Base-by-base conservation (phyloP, 1,140 invertebrate species). In the Drosophila lacteicornis region DNA sequence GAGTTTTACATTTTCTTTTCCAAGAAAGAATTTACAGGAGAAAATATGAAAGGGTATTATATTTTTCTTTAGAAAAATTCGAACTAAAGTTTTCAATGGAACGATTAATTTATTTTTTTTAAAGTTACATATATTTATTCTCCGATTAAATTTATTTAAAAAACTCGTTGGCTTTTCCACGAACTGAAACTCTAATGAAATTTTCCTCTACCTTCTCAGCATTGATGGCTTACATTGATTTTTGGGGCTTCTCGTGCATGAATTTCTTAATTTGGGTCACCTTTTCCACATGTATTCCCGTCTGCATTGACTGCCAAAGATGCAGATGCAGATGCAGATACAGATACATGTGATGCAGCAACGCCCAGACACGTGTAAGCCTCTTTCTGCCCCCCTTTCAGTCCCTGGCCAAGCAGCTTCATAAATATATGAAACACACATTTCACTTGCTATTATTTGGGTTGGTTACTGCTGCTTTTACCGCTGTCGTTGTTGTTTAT, bases 391-490 rank as follows among this genome's bases (percentile, higher is more conserved):
- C 46, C 50, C 50, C 49, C 19, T 19, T 36, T 36, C 22, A 15
- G 9, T 36, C 36, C 42, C 38, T 42, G 22, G 22, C 43, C 56
- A 36, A 25, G 17, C 76, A 76, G 58, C 62, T 50, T 66, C 56
- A 78, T 66, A 73, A 68, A 78, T 78, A 85, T 78, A 74, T 66
- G 55, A 76, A 73, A 60, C 61, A 82, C 60, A 75, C 60, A 75
- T 70, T 83, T 62, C 69, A 80, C 80, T 80, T 75, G 80, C 58
- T 75, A 68, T 82, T 78, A 74, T 75, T 82, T 70, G 63, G 67
- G 62, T 36, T 70, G 50, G 33, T 67, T 70, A 43, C 13, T 33
- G 59, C n/a, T n/a, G 40, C 12, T 43, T 53, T 51, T 61, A 43
- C 30, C 50, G 65, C 43, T 57, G 73, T 62, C 59, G 57, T 38